Evolutionary conservation across 2,888 invertebrate species (phyloP).

Genomic region (Agrenia bidenticulata): DNA sequence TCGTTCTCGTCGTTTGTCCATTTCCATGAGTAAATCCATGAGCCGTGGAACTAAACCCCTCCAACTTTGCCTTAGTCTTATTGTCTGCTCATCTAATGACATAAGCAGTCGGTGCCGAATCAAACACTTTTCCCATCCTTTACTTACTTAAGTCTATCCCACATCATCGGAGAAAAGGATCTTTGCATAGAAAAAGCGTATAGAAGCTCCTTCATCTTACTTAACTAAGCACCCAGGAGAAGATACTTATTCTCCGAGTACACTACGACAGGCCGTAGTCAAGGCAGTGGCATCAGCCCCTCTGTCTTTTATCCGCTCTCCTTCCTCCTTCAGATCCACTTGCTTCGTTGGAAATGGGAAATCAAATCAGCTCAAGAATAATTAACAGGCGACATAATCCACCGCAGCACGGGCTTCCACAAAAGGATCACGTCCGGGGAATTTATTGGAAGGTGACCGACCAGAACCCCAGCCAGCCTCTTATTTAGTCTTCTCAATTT

Average conservation of each 20-base stretch:
- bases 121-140: conserved; percentile 23
- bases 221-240: too few relatives aligned
- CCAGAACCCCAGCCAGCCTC: conserved; percentile 30
- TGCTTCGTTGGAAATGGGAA: conserved; percentile 44
- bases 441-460: conserved; percentile 53
- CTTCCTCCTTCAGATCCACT: conserved; percentile 16
- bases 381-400: conserved; percentile 49
- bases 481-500: not conserved
- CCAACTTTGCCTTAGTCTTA: conserved; percentile 7
- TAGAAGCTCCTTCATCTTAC: not conserved
- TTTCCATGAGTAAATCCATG: conserved; percentile 13
- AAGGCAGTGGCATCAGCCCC: conserved; percentile 1
- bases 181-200: conserved; percentile 19
- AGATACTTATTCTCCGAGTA: too few relatives aligned
- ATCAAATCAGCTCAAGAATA: conserved; percentile 50
- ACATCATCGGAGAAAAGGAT: conserved; percentile 22
- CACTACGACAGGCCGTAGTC: too few relatives aligned
- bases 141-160: conserved; percentile 1
- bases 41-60: conserved; percentile 7
- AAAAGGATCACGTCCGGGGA: conserved; percentile 33
- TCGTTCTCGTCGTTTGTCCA: conserved; percentile 12
- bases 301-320: conserved; percentile 25
- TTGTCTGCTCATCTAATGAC: conserved; percentile 23
- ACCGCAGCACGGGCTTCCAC: conserved; percentile 44
- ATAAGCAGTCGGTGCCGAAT: conserved; percentile 19